These are phyloP conservation scores for Anneissia japonica DNA, from an alignment of 35 echinoderm and acorn worm genomes.

Conservation along the genomic window DNA sequence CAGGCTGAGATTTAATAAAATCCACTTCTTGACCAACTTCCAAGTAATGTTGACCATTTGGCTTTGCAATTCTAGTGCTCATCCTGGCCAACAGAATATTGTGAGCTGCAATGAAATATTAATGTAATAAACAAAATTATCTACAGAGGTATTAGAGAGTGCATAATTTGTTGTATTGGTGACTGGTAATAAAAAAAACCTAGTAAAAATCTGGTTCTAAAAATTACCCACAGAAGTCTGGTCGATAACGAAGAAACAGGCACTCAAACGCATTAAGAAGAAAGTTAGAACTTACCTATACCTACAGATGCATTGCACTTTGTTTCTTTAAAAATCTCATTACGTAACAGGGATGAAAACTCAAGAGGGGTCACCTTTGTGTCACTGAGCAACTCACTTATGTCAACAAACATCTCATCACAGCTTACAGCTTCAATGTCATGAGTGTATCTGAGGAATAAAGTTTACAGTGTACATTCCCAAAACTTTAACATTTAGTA, in stretches of 20 bases:
- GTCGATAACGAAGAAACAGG: too few relatives aligned
- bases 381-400: constrained; percentile 47
- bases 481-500: too few relatives aligned
- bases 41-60: constrained; percentile 83
- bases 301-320: constrained; percentile 80
- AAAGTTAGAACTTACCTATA: constrained; percentile 50
- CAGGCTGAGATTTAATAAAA: constrained; percentile 76
- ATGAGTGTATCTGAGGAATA: constrained; percentile 93
- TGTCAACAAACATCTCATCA: constrained; percentile 94
- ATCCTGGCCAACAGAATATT: constrained; percentile 89
- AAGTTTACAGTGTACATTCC: too few relatives aligned
- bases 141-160: too few relatives aligned
- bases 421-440: constrained; percentile 98
- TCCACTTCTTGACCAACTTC: constrained; percentile 44
- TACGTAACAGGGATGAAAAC: constrained; percentile 34
- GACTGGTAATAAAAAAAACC: too few relatives aligned
- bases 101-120: constrained; percentile 49
- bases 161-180: too few relatives aligned
- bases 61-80: constrained; percentile 78
- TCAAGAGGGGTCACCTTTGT: constrained; percentile 53
- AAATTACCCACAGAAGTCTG: too few relatives aligned
- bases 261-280: not conserved
- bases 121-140: too few relatives aligned
- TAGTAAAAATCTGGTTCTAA: too few relatives aligned
- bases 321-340: constrained; percentile 74